Conservation (phyloP, 2,113 vertebrate genomes). For the Opisthocomus hoazin region DNA sequence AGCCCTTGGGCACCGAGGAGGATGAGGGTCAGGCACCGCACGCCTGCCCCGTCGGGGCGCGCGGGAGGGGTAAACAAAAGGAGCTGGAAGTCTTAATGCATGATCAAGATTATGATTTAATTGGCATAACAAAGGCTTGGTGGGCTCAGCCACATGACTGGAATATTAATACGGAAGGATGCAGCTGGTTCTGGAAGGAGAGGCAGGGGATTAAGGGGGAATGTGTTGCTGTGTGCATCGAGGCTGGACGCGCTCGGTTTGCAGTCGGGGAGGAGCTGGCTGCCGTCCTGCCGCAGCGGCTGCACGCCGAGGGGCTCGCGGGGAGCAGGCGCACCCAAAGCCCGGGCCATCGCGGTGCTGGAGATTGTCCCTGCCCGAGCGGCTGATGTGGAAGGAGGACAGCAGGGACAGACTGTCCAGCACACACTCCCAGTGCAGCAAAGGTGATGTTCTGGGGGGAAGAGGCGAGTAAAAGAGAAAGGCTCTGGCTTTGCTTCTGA, state of each 20-base stretch:
- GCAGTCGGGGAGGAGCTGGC: background rate
- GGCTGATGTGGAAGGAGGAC: too few species aligned
- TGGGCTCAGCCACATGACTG: background rate
- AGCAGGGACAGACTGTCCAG: background rate
- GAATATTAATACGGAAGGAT: conserved; percentile 28
- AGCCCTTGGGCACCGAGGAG: background rate
- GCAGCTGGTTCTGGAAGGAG: background rate
- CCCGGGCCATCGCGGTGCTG: rapidly evolving
- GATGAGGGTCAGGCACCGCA: background rate
- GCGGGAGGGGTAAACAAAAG: background rate
- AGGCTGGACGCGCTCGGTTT: background rate
- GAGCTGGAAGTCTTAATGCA: background rate
- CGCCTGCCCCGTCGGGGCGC: rapidly evolving
- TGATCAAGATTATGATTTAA: conserved; percentile 33
- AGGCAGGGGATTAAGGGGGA: background rate
- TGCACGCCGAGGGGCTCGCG: rapidly evolving
- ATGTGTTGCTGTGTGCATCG: background rate
- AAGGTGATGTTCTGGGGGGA: background rate
- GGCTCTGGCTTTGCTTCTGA: background rate
- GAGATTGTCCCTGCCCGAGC: background rate
- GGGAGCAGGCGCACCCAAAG: background rate
- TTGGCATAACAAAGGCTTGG: conserved; percentile 31
- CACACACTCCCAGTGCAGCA: background rate
- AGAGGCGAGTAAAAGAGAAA: background rate
- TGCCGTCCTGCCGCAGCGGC: rapidly evolving